These are phyloP conservation scores for Chrysodeixis includens DNA, from an alignment of 2,888 invertebrate species.

Conservation along the genomic window DNA sequence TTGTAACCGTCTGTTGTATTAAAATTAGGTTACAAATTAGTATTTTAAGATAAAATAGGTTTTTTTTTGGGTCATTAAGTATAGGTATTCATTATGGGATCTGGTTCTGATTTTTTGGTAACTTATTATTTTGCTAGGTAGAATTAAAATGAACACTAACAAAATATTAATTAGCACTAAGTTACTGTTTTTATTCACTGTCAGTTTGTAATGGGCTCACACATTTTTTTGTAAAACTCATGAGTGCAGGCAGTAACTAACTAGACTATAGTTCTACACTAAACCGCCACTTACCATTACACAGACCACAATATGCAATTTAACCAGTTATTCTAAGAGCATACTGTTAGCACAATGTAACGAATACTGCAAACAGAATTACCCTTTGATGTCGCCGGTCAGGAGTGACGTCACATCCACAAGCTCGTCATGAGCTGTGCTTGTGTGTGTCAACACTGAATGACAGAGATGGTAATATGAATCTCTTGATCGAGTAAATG, in stretches of 20 bases:
- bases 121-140: too few relatives aligned
- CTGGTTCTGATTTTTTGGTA: too few relatives aligned
- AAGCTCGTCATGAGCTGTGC: neutral
- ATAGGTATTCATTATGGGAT: too few relatives aligned
- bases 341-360: neutral
- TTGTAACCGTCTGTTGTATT: neutral
- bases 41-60: neutral
- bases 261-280: too few relatives aligned
- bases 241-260: too few relatives aligned
- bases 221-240: too few relatives aligned
- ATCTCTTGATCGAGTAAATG: neutral
- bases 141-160: too few relatives aligned
- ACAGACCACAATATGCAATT: neutral
- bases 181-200: too few relatives aligned
- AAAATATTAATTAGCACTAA: too few relatives aligned
- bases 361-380: neutral
- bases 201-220: too few relatives aligned
- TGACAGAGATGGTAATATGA: neutral
- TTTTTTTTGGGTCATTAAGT: neutral
- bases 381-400: conserved; percentile 5
- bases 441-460: neutral
- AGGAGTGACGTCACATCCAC: neutral
- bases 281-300: too few relatives aligned
- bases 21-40: neutral
- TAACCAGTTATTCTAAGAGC: neutral